Conservation (phyloP, 2,888 invertebrate species). For the Volucella zonaria region DNA sequence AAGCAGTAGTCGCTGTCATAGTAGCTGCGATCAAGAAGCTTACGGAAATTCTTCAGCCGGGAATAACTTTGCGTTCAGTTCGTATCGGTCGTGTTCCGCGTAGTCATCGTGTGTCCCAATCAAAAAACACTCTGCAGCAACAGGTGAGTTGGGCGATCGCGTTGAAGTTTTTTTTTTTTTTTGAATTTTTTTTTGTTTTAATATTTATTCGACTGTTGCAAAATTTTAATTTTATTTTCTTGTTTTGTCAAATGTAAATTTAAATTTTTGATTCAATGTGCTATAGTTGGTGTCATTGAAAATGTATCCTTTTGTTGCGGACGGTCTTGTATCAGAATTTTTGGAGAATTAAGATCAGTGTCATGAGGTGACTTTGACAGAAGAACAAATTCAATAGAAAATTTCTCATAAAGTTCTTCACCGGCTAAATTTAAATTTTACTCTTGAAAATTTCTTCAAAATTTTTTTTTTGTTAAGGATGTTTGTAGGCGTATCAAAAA, state of each 20-base stretch:
- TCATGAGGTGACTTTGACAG: too few species aligned
- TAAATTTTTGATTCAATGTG: too few species aligned
- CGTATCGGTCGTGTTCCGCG: conserved; percentile 57
- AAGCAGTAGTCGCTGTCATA: conserved; percentile 29
- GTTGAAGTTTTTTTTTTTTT: background rate
- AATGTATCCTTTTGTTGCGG: too few species aligned
- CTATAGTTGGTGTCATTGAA: too few species aligned
- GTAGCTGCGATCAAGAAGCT: conserved; percentile 48
- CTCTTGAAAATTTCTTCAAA: too few species aligned
- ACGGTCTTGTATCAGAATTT: too few species aligned
- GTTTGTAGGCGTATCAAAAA: too few species aligned
- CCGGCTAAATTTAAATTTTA: too few species aligned
- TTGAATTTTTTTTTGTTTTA: conserved; percentile 17
- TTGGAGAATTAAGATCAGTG: too few species aligned
- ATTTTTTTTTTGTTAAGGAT: too few species aligned
- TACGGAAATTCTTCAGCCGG: conserved; percentile 49
- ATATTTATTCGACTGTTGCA: conserved; percentile 44
- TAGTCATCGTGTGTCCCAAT: conserved; percentile 37
- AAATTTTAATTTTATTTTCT: conserved; percentile 17
- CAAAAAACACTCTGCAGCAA: conserved; percentile 39
- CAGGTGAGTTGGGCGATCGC: conserved; percentile 65
- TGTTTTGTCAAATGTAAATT: background rate
- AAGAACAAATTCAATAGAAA: too few species aligned
- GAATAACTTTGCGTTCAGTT: conserved; percentile 57
- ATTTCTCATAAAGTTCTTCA: too few species aligned